Evolutionary conservation across 2,888 invertebrate genomes (phyloP), one percentile per base, ranked within the genome.

Genomic region (Lepidocyrtoides sp.): DNA sequence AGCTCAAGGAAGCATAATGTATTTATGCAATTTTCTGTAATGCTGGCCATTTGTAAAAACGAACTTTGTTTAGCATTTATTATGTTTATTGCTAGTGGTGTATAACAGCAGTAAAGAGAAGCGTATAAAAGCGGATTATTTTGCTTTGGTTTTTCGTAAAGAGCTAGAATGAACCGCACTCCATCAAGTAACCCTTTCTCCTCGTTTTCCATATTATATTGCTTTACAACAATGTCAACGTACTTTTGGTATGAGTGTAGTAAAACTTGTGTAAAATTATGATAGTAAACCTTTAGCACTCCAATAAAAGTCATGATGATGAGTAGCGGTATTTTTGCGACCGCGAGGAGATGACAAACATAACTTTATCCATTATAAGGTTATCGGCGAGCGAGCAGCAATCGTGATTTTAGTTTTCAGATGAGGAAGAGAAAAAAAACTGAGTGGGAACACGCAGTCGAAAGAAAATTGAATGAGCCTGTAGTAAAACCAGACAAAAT

Each of bases 11-110:
- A 81, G n/a, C 54, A 60, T 81, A 81, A 60, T 81, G 60, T 81
- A 81, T 60, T 79, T 79, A 79, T 79, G 79, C 79, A 51, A 77
- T 77, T 79, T 79, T 79, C 79, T 72, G 26, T 72, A 41, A 72
- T 72, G 72, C 36, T 44, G 72, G 41, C 36, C 44, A 72, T 72
- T 72, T 44, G 26, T 63, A 29, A 63, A 63, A 63, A 29, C 63
- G 14, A 29, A n/a, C n/a, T n/a, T 63, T 29, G 29, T 29, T n/a
- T n/a, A n/a, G n/a, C n/a, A n/a, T n/a, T n/a, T n/a, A n/a, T n/a
- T n/a, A n/a, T 66, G 14, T 36, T 66, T 8, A 3, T 48, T 48
- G n/a, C 5, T 54, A 54, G 54, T 54, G 3, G 8, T 54, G 8
- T 54, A 3, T 54, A 7, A 3, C 14, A n/a, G 14, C 5, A 54